Evolutionary conservation across 2,797 vertebrate genomes (phyloP).

Genomic region (Melanogrammus aeglefinus): DNA sequence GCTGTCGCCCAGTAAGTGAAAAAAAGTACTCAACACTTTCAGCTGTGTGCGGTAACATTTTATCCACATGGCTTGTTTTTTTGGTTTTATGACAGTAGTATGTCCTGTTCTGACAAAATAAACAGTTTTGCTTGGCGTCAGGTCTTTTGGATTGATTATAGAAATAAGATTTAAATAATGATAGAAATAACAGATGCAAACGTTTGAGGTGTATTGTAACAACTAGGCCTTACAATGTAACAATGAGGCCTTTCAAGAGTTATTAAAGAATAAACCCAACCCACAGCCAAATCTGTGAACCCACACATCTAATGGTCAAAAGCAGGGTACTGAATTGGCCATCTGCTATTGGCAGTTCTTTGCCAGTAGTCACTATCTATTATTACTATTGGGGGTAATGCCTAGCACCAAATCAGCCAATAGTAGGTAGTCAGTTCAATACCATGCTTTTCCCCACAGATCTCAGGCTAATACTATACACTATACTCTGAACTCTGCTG

Average conservation of each 20-base stretch:
- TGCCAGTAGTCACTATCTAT: no score
- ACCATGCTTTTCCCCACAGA: slow-evolving; percentile 2
- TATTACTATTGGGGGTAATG: no score
- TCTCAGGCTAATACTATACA: slow-evolving; percentile 4
- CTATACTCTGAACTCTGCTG: slow-evolving; percentile 5
- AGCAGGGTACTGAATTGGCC: slow-evolving; percentile 3
- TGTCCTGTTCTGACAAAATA: slow-evolving; percentile 10
- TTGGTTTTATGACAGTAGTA: slow-evolving; percentile 7
- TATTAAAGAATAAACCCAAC: slow-evolving; percentile 9
- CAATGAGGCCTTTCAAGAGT: not conserved
- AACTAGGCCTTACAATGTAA: not conserved
- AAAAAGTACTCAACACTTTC: slow-evolving; percentile 5
- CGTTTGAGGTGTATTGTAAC: slow-evolving; percentile 7
- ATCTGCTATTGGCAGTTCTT: no score
- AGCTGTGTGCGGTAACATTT: slow-evolving; percentile 9
- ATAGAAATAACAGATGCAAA: slow-evolving; percentile 6
- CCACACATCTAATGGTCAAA: slow-evolving; percentile 10
- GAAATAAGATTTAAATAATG: slow-evolving; percentile 4
- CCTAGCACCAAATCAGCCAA: not conserved
- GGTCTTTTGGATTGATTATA: slow-evolving; percentile 11
- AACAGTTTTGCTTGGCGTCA: slow-evolving; percentile 8
- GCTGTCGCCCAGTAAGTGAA: slow-evolving; percentile 10
- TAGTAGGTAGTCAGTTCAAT: slow-evolving; percentile 8
- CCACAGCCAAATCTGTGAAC: slow-evolving; percentile 9
- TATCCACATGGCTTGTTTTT: slow-evolving; percentile 4